Base-by-base conservation (phyloP, 1,140 invertebrate genomes). In the Sesamia nonagrioides region DNA sequence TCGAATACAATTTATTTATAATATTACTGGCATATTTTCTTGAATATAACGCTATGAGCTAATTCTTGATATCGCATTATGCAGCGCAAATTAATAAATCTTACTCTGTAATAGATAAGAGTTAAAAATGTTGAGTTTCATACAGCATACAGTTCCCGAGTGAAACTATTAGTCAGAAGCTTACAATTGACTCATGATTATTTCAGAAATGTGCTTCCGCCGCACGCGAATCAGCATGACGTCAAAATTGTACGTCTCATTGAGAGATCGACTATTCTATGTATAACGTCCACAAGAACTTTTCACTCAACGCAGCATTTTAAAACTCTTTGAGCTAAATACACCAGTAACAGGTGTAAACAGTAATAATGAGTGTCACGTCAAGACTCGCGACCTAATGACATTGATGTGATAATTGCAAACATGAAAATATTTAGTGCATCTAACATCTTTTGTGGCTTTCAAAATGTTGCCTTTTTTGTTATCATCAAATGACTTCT, bases 401-500 rank as follows among this genome's bases (percentile, higher is more conserved):
- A 66, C 61, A 66, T 21, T 66, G 61, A 66, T 42, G 61, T 18
- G 61, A 42, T 66, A 66, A 66, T 66, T 66, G 61, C 61, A 66
- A 11, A 5, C 61, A 42, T 13, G 17, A 66, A 4, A 66, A 63
- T 63, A 66, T 42, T 42, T 42, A 42, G 37, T 42, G 9, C 61
- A 63, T 37, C 37, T 66, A 33, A 33, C 6, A 1, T n/a, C 45
- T 50, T 6, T 15, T n/a, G 5, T 45, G 42, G 3, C 42, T 13
- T 45, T 45, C 42, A 1, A 13, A 45, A 45, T 45, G 42, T 11
- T 45, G 37, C 37, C 37, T 27, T 27, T 27, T 27, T 27, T 27
- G 27, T 1, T 27, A 1, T 27, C 27, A 27, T 27, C 27, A 27
- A 27, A 27, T 27, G 27, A 27, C 27, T 27, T 27, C 27, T 27